Base-by-base conservation (phyloP, 2,888 invertebrate genomes). In the Cyrtodaria siliqua region DNA sequence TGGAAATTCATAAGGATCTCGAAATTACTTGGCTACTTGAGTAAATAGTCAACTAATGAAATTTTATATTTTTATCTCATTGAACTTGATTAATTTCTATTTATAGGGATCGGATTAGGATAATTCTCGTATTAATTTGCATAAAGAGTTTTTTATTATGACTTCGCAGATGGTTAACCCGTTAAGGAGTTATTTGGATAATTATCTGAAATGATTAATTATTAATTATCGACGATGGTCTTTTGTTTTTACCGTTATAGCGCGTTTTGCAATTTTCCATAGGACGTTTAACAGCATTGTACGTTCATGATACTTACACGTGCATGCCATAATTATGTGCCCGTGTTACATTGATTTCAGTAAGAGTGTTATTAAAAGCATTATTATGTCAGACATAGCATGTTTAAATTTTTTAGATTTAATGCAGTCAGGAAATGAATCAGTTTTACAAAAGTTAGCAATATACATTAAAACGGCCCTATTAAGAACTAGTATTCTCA, bases 31-130 rank as follows among this genome's bases (percentile, higher is more conserved):
- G 66, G 59, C 26, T 64, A 50, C 81, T 81, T 81, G 60, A 78
- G 72, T 69, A 81, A 81, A 81, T 74, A 81, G 61, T 55, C 42
- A 38, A 52, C 74, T 75, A 72, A 78, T 78, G 71, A 76, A 76
- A 42, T 56, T 52, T 44, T 55, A 59, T 69, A 59, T 64, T 68
- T 66, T 62, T 52, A 52, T 50, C 62, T 69, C 57, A 63, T 62
- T 57, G 26, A 56, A 64, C 62, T 73, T 78, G 78, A 78, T 78
- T 78, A 78, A 73, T 70, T 73, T 78, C 78, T 78, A 73, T 78
- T 78, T 78, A 66, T 62, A 66, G 69, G 12, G 38, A 55, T 57
- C 50, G 67, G 44, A 64, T 44, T 55, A 33, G 38, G 56, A 56
- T 56, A n/a, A 56, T 56, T n/a, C 56, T 20, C 29, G 20, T 40